Base-by-base conservation (phyloP, 2,888 invertebrate species). In the Andrena hattorfiana region DNA sequence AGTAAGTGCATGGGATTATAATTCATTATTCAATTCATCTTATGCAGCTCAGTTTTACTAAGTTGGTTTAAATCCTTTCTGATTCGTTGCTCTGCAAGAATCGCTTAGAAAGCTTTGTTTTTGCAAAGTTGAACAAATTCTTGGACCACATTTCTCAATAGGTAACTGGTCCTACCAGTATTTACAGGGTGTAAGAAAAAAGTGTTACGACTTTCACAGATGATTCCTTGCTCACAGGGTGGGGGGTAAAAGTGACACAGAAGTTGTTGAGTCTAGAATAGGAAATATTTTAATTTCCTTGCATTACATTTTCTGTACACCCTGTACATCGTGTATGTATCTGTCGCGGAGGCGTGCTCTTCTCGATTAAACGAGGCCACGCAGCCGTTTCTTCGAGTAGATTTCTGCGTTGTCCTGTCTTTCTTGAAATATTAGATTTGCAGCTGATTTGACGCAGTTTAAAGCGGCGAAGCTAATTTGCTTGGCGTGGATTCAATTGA, bases 341-440 rank as follows among this genome's bases (percentile, higher is more conserved):
- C 74, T 71, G 75, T 81, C 73, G 79, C 2, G 74, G 67, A 79
- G 79, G 79, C 70, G 79, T 75, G 70, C 62, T 71, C 51, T 10
- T 79, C 82, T 68, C 79, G 71, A 79, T 82, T 70, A 79, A 79
- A 82, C 70, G 75, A 75, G 82, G 82, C 78, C 81, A 74, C 63
- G 26, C 68, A 62, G 63, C 63, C 62, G 66, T 67, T 62, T 59
- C 77, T 68, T 67, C 49, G 7, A 20, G 26, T 6, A 35, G 16
- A 76, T 66, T 59, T 70, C 49, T 68, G 30, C 23, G 60, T 62
- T 77, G 30, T 69, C 69, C 16, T 70, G 69, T 64, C 64, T 68
- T 81, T 74, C 78, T 62, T 66, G 64, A 78, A 78, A 60, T 59
- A 28, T 26, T 69, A 69, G 74, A 82, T 75, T 73, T 62, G 74